Evolutionary conservation across 2,888 invertebrate species (phyloP), one percentile per base, ranked within the genome.

Genomic region (Amphiduros pacificus): DNA sequence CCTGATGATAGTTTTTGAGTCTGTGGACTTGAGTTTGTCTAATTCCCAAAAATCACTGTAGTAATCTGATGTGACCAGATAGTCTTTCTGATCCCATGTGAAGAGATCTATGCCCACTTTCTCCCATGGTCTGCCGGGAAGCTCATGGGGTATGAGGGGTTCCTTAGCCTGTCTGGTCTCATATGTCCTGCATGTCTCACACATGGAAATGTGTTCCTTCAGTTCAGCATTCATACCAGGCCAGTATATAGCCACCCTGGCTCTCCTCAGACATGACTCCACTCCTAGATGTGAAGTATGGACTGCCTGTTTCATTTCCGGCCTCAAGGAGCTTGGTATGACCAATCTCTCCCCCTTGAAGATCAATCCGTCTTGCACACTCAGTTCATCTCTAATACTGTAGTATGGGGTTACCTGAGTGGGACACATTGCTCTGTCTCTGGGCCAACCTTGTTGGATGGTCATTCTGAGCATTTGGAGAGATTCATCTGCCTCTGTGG

Each of bases 141-240:
- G 26, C 24, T 56, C 54, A 29, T 63, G 62, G 24, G 55, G 59
- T n/a, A 58, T 59, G 36, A 65, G 24, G 24, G 65, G 65, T 36
- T 65, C 63, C 20, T 53, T 44, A 17, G 31, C 27, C n/a, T 52
- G 27, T 14, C 27, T 48, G 52, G 48, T 41, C 52, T 49, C 11
- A n/a, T 48, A 22, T 27, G 48, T 29, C 31, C 32, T 20, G 40
- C 65, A 65, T 1, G 49, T 50, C 28, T 2, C 28, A 29, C 63
- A 65, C 9, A 27, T 51, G 2, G 11, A 29, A 11, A 64, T 55
- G 6, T 55, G 27, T n/a, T 63, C 57, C 26, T 58, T 63, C 11
- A 65, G 63, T 28, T 65, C 52, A 2, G 26, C 44, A 52, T 60
- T 60, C 62, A 66, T 66, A 20, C 65, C 67, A 4, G 65, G 58